Conservation (phyloP, 2,797 vertebrate genomes). For the Trematomus bernacchii region DNA sequence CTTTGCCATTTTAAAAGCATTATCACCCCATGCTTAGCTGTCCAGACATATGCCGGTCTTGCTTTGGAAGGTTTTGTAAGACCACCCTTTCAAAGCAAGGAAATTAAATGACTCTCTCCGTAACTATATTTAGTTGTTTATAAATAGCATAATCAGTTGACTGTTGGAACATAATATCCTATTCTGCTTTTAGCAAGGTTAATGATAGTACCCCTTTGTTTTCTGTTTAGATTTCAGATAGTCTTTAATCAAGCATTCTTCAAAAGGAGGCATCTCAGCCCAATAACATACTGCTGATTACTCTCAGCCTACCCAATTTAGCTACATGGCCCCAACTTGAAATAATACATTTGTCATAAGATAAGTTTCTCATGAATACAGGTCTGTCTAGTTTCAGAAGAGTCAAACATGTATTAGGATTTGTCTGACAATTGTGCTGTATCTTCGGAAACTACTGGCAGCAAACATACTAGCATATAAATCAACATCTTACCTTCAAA, state of each 20-base stretch:
- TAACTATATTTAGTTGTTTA: conserved; percentile 34
- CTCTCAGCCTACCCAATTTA: conserved; percentile 15
- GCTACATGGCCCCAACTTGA: conserved; percentile 19
- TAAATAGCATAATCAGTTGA: conserved; percentile 19
- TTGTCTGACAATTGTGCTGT: neutral
- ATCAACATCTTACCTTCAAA: no score
- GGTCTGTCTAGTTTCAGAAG: neutral
- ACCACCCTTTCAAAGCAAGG: neutral
- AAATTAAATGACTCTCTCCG: conserved; percentile 1
- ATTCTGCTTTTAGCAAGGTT: conserved; percentile 4
- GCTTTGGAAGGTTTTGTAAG: conserved; percentile 5
- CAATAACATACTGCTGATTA: conserved; percentile 31
- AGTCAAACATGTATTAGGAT: conserved; percentile 4
- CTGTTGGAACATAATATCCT: conserved; percentile 8
- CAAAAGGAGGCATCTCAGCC: conserved; percentile 28
- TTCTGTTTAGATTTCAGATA: conserved; percentile 15
- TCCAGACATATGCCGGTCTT: neutral
- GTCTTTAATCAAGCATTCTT: conserved; percentile 23
- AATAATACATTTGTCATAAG: conserved; percentile 41
- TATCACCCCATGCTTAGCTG: neutral
- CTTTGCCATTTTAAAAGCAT: neutral
- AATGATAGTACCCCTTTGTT: conserved; percentile 23
- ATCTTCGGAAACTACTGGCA: neutral
- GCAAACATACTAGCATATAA: no score
- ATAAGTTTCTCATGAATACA: conserved; percentile 28